Percentiles rank a stretch among this genome's conserved stretches.
These are phyloP conservation scores for Tortrix viridana DNA, from an alignment of 2,888 invertebrate species.

Conservation along the genomic window DNA sequence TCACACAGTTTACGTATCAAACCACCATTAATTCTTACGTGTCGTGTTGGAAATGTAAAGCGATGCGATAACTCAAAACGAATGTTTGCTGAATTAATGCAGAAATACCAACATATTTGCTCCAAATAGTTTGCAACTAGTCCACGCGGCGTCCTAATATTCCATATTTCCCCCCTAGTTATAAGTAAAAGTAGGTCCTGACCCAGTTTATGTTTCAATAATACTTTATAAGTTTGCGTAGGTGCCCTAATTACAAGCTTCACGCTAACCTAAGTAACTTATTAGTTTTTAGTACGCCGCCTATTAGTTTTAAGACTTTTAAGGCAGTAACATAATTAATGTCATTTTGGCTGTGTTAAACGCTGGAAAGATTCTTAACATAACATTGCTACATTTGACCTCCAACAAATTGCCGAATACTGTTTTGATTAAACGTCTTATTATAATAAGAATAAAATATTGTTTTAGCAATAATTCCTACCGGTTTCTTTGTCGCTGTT, in stretches of 20 bases:
- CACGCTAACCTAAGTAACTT: neutral
- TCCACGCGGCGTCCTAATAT: slow-evolving; percentile 22
- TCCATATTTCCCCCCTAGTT: slow-evolving; percentile 27
- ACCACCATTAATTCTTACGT: neutral
- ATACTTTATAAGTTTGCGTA: slow-evolving; percentile 20
- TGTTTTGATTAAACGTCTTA: too few relatives aligned
- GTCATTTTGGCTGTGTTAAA: too few relatives aligned
- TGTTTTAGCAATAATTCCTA: too few relatives aligned
- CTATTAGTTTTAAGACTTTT: too few relatives aligned
- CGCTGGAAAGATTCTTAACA: too few relatives aligned
- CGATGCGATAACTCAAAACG: neutral
- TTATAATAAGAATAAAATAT: too few relatives aligned
- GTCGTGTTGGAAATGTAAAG: neutral
- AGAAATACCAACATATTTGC: slow-evolving; percentile 15
- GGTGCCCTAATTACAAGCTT: slow-evolving; percentile 20
- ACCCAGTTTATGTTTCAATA: slow-evolving; percentile 23
- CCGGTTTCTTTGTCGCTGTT: too few relatives aligned
- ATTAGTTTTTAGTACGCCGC: too few relatives aligned
- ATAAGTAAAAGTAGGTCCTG: neutral
- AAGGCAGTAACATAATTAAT: too few relatives aligned
- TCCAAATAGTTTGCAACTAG: slow-evolving; percentile 27
- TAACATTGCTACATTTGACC: too few relatives aligned
- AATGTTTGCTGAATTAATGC: slow-evolving; percentile 23
- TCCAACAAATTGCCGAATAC: too few relatives aligned
- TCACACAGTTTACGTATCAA: neutral